phyloP scores from a whole-genome alignment of 2,888 invertebrate species.

The Ectobius pallidus region DNA sequence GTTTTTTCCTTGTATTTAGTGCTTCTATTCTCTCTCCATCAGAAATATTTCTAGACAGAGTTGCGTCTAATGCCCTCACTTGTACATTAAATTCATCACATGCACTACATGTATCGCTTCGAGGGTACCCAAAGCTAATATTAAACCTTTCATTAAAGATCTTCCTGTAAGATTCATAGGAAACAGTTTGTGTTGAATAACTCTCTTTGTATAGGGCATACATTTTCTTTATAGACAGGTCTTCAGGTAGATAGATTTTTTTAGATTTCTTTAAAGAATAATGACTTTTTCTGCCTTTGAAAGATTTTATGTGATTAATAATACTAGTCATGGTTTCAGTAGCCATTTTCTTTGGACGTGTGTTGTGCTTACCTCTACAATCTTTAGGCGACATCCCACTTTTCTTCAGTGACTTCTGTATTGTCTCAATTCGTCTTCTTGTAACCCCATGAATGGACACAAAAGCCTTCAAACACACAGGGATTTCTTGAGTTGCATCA shows the following conservation, averaged over 20 bases:
- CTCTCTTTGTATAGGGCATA: conserved; percentile 22
- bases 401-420: conserved; percentile 1
- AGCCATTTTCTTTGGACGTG: background rate
- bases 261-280: conserved; percentile 44
- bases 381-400: background rate
- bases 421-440: conserved; percentile 9
- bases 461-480: conserved; percentile 13
- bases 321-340: conserved; percentile 11
- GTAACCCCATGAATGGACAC: conserved; percentile 20
- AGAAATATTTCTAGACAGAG: background rate
- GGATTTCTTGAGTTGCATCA: background rate
- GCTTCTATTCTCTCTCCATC: conserved; percentile 35
- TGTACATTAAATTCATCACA: no score
- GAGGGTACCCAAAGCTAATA: conserved; percentile 48
- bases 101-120: no score
- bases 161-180: conserved; percentile 46
- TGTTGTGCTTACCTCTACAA: conserved; percentile 2
- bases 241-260: conserved; percentile 45
- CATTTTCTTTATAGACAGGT: conserved; percentile 44
- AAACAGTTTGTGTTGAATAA: conserved; percentile 31
- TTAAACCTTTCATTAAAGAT: conserved; percentile 47
- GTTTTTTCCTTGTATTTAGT: conserved; percentile 43
- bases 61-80: background rate
- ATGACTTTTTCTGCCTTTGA: conserved; percentile 46
- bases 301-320: conserved; percentile 45